Percentiles rank a stretch among this genome's conserved stretches.
Conservation (phyloP, 2,797 vertebrate genomes). For the Rhinella marina region DNA sequence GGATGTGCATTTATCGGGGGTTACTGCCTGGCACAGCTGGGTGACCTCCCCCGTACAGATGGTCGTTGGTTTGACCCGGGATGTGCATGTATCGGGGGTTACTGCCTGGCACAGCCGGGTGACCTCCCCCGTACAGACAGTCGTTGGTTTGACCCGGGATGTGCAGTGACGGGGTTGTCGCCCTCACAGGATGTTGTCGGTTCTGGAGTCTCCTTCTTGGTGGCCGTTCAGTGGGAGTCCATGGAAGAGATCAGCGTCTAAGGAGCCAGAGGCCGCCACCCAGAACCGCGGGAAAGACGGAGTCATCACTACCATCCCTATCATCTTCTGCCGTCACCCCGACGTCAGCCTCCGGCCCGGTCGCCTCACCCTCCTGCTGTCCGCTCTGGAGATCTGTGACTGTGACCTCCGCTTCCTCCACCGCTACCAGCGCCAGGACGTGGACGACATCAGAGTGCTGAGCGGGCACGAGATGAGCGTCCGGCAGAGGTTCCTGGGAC, state of each 20-base stretch:
- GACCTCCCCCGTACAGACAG: too few species aligned
- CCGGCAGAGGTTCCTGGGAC: conserved; percentile 89
- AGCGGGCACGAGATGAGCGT: conserved; percentile 87
- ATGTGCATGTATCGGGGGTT: too few species aligned
- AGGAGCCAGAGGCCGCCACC: conserved; percentile 22
- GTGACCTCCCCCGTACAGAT: too few species aligned
- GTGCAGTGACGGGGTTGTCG: background rate
- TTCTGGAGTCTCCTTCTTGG: conserved; percentile 92
- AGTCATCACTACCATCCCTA: conserved; percentile 82
- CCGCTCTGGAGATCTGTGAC: conserved; percentile 84
- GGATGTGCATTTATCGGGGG: background rate
- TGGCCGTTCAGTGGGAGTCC: conserved; percentile 91
- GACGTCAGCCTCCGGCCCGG: conserved; percentile 79
- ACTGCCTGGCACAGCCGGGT: too few species aligned
- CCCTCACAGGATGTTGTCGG: conserved; percentile 81
- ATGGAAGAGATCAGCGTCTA: conserved; percentile 77
- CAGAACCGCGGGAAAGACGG: conserved; percentile 72
- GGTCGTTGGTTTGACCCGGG: too few species aligned
- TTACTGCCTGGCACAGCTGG: too few species aligned
- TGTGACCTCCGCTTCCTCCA: conserved; percentile 79
- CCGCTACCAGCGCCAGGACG: conserved; percentile 81
- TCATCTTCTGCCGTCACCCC: conserved; percentile 78
- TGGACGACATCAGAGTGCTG: conserved; percentile 87
- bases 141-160: too few species aligned
- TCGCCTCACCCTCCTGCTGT: conserved; percentile 78